Base-by-base conservation (phyloP, 2,888 invertebrate genomes). In the Heliconius sara region DNA sequence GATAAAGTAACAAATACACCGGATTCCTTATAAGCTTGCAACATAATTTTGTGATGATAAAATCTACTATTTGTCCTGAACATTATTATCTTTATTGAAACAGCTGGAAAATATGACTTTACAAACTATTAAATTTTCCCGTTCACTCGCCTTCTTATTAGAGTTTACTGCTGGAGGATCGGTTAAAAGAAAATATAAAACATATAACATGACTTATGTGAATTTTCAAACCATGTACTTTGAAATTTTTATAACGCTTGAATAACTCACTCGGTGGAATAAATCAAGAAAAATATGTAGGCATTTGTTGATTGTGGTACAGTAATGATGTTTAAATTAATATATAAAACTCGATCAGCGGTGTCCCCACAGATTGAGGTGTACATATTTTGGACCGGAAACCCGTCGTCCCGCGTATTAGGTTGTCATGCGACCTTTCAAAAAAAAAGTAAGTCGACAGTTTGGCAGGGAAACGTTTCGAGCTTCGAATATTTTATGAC, bases 121-220 rank as follows among this genome's bases (percentile, higher is more conserved):
- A 81, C 75, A 79, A 77, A 77, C 79, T 79, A 77, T 80, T 80
- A 82, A 75, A 77, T 79, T 80, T 77, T 80, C 89, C 90, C 89
- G 91, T 91, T 89, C 87, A 85, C 87, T 85, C 87, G 87, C 90
- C 87, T 85, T 89, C 86, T 89, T 85, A 89, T 91, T 91, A 87
- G 86, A 87, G 90, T 91, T 92, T 90, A 92, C 89, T 86, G 85
- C 89, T 85, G 84, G 83, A 85, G 82, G 83, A 87, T 87, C 87
- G 87, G 87, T 86, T 84, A 88, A 89, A 88, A 87, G 87, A 86
- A 86, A 85, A 86, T 86, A 79, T 27, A 43, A 25, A 73, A 60
- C 9, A 30, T 6, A 34, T 34, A 16, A 60, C 39, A 73, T 63
- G 52, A 34, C 67, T 34, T 34, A n/a, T 30, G 34, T 67, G 30